Evolutionary conservation across 2,888 invertebrate genomes (phyloP).

Genomic region (Tromatobia lineatoria): DNA sequence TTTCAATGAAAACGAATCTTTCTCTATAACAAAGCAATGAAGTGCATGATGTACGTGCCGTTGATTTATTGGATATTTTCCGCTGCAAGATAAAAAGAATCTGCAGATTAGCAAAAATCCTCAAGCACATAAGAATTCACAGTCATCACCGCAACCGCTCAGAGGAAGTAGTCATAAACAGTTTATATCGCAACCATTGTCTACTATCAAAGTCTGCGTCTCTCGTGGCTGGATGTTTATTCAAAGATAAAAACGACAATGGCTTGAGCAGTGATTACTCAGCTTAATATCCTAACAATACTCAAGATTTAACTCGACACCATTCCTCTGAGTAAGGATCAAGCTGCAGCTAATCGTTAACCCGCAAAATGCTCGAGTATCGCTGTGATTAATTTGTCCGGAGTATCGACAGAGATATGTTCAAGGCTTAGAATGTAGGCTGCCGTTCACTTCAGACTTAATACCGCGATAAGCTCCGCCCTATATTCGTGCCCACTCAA

Average conservation of each 20-base stretch:
- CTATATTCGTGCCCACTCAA: not conserved
- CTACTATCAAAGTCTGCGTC: not conserved
- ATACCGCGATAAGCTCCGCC: constrained; percentile 3
- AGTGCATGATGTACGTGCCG: too few relatives aligned
- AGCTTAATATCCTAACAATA: not conserved
- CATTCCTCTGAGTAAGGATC: not conserved
- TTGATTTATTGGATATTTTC: too few relatives aligned
- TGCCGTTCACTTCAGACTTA: constrained; percentile 14
- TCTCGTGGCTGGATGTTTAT: not conserved
- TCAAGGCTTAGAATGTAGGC: not conserved
- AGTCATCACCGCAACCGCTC: not conserved
- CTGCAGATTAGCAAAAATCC: too few relatives aligned
- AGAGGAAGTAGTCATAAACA: not conserved
- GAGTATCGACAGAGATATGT: not conserved
- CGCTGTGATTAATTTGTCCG: not conserved
- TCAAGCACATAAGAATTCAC: not conserved
- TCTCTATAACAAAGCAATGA: too few relatives aligned
- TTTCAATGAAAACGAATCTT: too few relatives aligned
- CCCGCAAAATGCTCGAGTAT: not conserved
- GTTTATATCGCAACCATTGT: not conserved
- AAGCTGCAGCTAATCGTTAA: not conserved
- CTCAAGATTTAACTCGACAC: not conserved
- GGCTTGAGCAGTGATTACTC: not conserved
- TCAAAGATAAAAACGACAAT: not conserved
- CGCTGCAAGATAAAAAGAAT: too few relatives aligned